A percentile compares a stretch with the other conserved stretches of the same genome.
Evolutionary conservation across 2,113 vertebrate species (phyloP).

Genomic region (Salminus brasiliensis): DNA sequence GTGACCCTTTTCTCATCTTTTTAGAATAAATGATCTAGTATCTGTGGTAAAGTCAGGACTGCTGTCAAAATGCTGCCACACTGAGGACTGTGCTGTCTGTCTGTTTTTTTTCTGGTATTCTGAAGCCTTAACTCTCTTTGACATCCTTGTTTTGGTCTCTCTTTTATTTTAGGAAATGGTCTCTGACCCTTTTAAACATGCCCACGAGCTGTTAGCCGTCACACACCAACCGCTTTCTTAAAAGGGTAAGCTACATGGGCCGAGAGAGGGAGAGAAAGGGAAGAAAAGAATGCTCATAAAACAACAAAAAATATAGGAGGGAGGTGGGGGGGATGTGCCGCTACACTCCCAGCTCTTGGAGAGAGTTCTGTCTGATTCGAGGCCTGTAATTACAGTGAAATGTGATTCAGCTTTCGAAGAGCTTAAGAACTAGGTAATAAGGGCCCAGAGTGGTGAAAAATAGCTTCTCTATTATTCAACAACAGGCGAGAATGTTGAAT

Average conservation of each 20-base stretch:
- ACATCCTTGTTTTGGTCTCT: too few relatives aligned
- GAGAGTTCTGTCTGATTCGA: slow-evolving; percentile 70
- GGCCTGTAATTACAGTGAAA: slow-evolving; percentile 73
- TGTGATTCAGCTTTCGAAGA: slow-evolving; percentile 27
- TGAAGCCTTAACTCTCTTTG: too few relatives aligned
- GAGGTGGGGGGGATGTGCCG: background rate
- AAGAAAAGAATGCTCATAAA: slow-evolving; percentile 4
- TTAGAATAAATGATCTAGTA: background rate
- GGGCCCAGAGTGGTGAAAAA: background rate
- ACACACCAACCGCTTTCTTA: background rate
- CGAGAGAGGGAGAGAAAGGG: background rate
- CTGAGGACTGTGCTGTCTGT: background rate
- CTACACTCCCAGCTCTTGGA: slow-evolving; percentile 70
- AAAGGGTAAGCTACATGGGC: background rate
- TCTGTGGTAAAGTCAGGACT: background rate
- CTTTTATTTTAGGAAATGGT: background rate
- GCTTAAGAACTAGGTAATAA: background rate
- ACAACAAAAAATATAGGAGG: background rate
- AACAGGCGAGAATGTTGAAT: background rate
- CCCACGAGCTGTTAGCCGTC: background rate
- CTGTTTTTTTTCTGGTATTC: background rate
- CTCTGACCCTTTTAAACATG: background rate
- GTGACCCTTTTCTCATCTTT: background rate
- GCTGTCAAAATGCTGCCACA: background rate
- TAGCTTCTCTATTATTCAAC: slow-evolving; percentile 22